These are phyloP conservation scores for Megatriorchis doriae DNA, from an alignment of 2,113 vertebrate genomes.

Conservation along the genomic window DNA sequence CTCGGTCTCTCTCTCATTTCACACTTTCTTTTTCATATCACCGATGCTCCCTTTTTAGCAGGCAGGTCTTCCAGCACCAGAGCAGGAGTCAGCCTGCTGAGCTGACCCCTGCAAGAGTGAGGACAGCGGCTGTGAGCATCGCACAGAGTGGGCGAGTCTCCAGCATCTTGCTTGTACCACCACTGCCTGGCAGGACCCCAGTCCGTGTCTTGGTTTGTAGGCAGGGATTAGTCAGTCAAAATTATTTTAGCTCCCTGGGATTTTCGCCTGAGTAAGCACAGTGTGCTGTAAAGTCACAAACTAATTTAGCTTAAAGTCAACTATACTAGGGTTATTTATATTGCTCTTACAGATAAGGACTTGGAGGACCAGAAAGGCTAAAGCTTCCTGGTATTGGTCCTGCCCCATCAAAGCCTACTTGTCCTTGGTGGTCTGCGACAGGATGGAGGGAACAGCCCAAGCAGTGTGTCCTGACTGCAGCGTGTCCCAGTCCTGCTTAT, in stretches of 20 bases:
- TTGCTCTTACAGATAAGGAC: neutral
- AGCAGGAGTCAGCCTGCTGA: neutral
- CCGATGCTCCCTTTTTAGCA: neutral
- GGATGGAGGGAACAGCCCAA: neutral
- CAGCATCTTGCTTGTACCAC: neutral
- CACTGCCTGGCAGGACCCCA: neutral
- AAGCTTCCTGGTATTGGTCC: neutral
- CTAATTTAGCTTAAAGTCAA: neutral
- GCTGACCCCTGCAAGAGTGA: neutral
- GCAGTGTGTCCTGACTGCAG: neutral
- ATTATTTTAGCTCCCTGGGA: neutral
- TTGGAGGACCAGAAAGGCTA: neutral
- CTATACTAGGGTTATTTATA: neutral
- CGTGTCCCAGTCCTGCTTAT: neutral
- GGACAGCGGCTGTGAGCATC: neutral
- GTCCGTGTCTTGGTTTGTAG: neutral
- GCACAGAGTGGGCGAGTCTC: rapidly evolving
- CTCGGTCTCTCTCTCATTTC: neutral
- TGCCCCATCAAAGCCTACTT: neutral
- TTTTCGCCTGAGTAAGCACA: neutral
- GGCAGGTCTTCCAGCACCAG: neutral
- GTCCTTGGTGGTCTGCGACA: neutral
- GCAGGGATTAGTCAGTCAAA: neutral
- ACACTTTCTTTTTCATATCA: neutral
- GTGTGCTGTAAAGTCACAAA: neutral